Evolutionary conservation across 1,140 invertebrate species (phyloP).

Genomic region (Phthorimaea operculella): DNA sequence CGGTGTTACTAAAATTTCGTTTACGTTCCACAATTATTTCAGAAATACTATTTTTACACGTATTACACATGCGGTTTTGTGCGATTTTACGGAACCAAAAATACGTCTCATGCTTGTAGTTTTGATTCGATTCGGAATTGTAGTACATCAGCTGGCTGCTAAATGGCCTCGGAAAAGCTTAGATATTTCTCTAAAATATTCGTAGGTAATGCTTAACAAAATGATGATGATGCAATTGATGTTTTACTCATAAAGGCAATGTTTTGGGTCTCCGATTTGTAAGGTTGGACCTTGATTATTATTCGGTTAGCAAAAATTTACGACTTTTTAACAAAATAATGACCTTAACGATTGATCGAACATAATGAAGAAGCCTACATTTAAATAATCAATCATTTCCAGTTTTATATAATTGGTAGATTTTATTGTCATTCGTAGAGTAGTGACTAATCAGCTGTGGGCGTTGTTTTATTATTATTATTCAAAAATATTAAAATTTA

Average conservation of each 20-base stretch:
- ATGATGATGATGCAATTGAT: neutral
- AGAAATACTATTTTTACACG: too few species aligned
- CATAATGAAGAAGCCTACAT: neutral
- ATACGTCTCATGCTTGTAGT: too few species aligned
- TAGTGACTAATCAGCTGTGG: neutral
- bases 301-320: conserved; percentile 2
- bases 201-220: too few species aligned
- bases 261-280: neutral
- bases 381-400: neutral
- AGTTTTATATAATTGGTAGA: neutral
- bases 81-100: too few species aligned
- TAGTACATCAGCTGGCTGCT: too few species aligned
- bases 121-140: too few species aligned
- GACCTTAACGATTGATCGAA: neutral
- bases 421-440: neutral
- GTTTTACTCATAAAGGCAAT: neutral
- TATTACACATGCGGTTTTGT: too few species aligned
- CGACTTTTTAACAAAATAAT: neutral
- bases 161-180: too few species aligned
- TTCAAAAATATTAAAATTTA: too few species aligned
- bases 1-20: too few species aligned
- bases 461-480: neutral
- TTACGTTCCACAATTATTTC: too few species aligned
- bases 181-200: too few species aligned
- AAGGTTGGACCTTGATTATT: conserved; percentile 2